Conservation (phyloP, 92 coral and sea anemone genomes). For the Isaurus tuberculatus region DNA sequence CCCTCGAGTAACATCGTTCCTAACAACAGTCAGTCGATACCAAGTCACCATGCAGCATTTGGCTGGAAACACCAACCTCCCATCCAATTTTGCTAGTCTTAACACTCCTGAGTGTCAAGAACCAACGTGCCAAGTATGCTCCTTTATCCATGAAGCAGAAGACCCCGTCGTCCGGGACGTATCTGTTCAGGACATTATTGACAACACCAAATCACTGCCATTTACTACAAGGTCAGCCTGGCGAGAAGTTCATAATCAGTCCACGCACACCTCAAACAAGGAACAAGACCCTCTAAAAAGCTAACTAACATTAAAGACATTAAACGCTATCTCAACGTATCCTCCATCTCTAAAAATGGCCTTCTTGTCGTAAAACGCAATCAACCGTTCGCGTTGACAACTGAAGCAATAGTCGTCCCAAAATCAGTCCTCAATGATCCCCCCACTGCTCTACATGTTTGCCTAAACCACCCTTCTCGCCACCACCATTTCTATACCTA, state of each 20-base stretch:
- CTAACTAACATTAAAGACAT: too few species aligned
- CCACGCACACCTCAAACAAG: constrained; percentile 37
- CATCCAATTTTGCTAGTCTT: constrained; percentile 18
- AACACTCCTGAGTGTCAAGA: constrained; percentile 31
- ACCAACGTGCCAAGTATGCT: constrained; percentile 11
- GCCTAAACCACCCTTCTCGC: constrained; percentile 46
- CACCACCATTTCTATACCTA: constrained; percentile 66
- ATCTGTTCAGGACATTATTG: too few species aligned
- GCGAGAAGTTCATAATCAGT: constrained; percentile 37
- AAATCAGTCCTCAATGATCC: constrained; percentile 48
- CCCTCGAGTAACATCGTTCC: too few species aligned
- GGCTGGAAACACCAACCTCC: constrained; percentile 26
- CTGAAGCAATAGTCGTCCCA: constrained; percentile 3
- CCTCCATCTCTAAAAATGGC: background rate
- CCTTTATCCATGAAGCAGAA: constrained; percentile 27
- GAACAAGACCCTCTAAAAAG: too few species aligned
- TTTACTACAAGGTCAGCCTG: constrained; percentile 50
- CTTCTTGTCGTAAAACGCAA: too few species aligned
- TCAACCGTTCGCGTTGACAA: too few species aligned
- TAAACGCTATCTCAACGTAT: too few species aligned
- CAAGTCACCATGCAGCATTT: constrained; percentile 28
- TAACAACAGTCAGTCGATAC: too few species aligned
- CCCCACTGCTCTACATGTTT: constrained; percentile 56
- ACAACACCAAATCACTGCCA: constrained; percentile 19
- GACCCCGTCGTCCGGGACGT: too few species aligned